phyloP scores from a whole-genome alignment of 1,140 invertebrate species.

The Saccostrea glomerata region DNA sequence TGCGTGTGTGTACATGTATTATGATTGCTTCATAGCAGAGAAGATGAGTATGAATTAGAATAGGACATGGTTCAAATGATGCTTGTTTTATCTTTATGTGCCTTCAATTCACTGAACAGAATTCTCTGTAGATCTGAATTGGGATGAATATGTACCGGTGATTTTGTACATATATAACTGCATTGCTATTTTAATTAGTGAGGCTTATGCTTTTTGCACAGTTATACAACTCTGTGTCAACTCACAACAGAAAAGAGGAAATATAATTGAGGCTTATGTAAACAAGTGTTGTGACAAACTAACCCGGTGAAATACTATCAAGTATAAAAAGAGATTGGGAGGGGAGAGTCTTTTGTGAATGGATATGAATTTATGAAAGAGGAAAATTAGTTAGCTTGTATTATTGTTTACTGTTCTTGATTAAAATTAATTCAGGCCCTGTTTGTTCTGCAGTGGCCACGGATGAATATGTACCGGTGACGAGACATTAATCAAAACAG shows the following conservation, averaged over 20 bases:
- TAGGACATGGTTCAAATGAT: neutral
- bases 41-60: neutral
- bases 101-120: conserved; percentile 1
- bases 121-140: neutral
- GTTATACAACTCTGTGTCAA: neutral
- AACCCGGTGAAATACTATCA: neutral
- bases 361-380: too few species aligned
- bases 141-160: conserved; percentile 32
- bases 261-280: neutral
- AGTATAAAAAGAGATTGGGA: too few species aligned
- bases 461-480: conserved; percentile 26
- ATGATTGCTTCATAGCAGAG: neutral
- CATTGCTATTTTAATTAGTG: neutral
- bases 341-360: too few species aligned
- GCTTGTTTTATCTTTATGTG: conserved; percentile 10
- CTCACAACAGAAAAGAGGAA: neutral
- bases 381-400: too few species aligned
- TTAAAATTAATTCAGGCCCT: neutral
- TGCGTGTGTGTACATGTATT: neutral
- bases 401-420: neutral
- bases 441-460: neutral
- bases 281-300: neutral
- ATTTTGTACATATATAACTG: conserved; percentile 21
- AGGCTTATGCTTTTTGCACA: neutral
- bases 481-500: conserved; percentile 10